These are phyloP conservation scores for Cataglyphis livida DNA, from an alignment of 2,888 invertebrate species.

Conservation along the genomic window DNA sequence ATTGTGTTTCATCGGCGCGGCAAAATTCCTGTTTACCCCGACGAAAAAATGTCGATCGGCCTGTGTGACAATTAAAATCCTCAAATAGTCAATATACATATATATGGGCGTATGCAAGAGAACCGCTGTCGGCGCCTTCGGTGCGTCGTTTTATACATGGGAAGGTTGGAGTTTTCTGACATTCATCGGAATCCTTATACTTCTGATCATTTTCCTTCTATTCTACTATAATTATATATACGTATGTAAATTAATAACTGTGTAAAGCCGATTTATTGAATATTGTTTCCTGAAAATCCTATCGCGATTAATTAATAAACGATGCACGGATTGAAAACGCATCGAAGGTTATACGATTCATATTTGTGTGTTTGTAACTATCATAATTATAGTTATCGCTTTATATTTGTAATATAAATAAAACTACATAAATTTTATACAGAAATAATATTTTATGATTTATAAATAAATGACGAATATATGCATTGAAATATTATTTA, in stretches of 20 bases:
- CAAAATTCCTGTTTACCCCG: slow-evolving; percentile 28
- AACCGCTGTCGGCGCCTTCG: neutral
- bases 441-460: slow-evolving; percentile 11
- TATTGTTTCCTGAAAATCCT: neutral
- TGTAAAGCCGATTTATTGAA: neutral
- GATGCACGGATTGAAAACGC: neutral
- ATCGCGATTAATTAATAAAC: neutral
- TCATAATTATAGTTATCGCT: neutral
- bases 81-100: neutral
- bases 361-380: neutral
- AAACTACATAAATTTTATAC: neutral
- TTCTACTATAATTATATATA: slow-evolving; percentile 63
- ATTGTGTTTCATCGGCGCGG: neutral
- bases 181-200: slow-evolving; percentile 67
- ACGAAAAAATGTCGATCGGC: slow-evolving; percentile 11
- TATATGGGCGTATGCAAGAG: slow-evolving; percentile 68
- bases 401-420: neutral
- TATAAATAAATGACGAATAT: neutral
- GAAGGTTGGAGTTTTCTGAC: slow-evolving; percentile 75
- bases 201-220: slow-evolving; percentile 45
- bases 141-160: slow-evolving; percentile 70
- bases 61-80: slow-evolving; percentile 28
- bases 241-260: slow-evolving; percentile 41
- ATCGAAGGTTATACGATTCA: neutral
- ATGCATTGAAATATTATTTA: neutral